phyloP scores from a whole-genome alignment of 2,113 vertebrate species.

The Rhinopithecus roxellana region DNA sequence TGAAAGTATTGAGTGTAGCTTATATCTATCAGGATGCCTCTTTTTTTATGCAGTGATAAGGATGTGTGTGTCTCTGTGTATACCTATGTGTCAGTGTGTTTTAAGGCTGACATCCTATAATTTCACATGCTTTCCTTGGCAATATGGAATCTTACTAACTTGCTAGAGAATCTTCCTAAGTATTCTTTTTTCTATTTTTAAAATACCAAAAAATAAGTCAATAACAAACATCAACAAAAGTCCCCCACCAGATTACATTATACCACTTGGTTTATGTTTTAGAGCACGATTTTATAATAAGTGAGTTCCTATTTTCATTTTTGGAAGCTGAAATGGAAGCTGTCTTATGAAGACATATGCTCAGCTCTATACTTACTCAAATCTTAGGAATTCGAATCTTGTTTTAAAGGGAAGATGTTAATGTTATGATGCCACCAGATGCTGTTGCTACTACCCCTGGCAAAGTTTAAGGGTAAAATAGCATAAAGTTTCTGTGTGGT shows the following conservation, averaged over 20 bases:
- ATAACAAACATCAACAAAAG: slow-evolving; percentile 8
- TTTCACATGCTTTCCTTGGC: slow-evolving; percentile 24
- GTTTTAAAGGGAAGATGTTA: slow-evolving; percentile 11
- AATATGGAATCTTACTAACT: background rate
- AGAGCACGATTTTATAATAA: background rate
- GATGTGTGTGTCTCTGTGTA: background rate
- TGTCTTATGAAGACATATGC: slow-evolving; percentile 24
- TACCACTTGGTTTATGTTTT: slow-evolving; percentile 20
- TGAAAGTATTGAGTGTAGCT: background rate
- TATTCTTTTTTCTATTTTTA: slow-evolving; percentile 7
- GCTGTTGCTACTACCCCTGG: background rate
- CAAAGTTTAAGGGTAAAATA: slow-evolving; percentile 8
- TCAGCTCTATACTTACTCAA: slow-evolving; percentile 1
- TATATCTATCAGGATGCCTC: background rate
- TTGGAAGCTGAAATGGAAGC: slow-evolving; percentile 39
- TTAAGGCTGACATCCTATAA: background rate
- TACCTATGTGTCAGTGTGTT: background rate
- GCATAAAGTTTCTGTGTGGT: background rate
- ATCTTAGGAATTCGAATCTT: background rate
- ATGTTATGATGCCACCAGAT: background rate
- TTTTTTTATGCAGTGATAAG: background rate
- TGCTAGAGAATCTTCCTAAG: background rate
- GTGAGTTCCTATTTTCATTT: background rate
- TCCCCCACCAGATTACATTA: background rate
- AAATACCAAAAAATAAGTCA: slow-evolving; percentile 31